phyloP scores from a whole-genome alignment of 2,113 vertebrate species.

The cat (Felis catus) region DNA sequence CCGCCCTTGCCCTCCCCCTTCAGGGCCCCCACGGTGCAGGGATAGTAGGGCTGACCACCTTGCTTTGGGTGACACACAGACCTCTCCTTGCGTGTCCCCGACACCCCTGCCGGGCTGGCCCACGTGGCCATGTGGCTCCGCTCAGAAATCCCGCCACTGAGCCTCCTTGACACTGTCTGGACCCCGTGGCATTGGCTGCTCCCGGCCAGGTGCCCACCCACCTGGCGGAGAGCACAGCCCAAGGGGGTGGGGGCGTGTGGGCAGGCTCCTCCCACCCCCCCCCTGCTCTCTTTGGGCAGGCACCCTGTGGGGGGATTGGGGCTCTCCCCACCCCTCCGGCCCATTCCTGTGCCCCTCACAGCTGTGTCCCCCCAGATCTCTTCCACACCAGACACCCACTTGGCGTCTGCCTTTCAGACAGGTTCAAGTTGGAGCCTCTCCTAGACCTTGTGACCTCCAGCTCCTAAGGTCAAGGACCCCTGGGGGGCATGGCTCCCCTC shows the following conservation, averaged over 20 bases:
- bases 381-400: background rate
- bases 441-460: background rate
- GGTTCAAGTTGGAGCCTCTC: background rate
- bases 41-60: accelerated
- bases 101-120: background rate
- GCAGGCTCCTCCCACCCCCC: background rate
- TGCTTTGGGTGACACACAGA: background rate
- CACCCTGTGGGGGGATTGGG: background rate
- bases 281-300: background rate
- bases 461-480: background rate
- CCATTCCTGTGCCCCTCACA: background rate
- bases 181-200: accelerated
- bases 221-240: accelerated
- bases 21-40: accelerated
- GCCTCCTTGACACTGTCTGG: accelerated
- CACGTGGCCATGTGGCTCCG: background rate
- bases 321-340: background rate
- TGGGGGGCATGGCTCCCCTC: accelerated
- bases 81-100: background rate
- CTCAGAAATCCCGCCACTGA: background rate
- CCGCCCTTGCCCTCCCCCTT: background rate
- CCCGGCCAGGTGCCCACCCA: accelerated
- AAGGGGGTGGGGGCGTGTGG: background rate
- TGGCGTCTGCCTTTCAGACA: background rate
- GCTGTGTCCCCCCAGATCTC: background rate